Percentiles rank a stretch among this genome's conserved stretches.
These are phyloP conservation scores for Aphis gossypii DNA, from an alignment of 1,140 invertebrate genomes.

Conservation along the genomic window DNA sequence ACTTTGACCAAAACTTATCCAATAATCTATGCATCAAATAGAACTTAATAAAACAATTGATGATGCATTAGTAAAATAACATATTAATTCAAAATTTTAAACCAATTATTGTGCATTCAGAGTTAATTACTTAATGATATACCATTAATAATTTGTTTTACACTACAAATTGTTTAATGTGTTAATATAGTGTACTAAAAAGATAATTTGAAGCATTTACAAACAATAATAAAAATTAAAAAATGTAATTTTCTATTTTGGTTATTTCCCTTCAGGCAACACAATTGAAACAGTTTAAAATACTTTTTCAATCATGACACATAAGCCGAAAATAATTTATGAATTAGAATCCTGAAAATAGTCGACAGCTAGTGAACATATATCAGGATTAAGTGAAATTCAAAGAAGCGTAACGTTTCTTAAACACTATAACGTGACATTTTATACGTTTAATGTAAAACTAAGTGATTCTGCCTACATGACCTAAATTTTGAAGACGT, in stretches of 20 bases:
- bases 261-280: neutral
- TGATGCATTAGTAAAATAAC: neutral
- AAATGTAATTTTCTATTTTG: neutral
- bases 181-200: neutral
- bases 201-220: neutral
- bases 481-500: neutral
- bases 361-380: neutral
- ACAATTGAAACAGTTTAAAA: neutral
- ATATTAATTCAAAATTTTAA: neutral
- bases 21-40: neutral
- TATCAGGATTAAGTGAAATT: constrained; percentile 12
- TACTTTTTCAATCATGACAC: neutral
- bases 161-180: neutral
- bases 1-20: neutral
- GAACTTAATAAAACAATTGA: neutral
- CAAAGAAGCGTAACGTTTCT: neutral
- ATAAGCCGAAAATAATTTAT: neutral
- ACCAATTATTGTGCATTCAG: neutral
- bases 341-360: neutral
- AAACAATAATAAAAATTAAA: neutral
- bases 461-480: neutral
- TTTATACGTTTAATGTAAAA: constrained; percentile 6
- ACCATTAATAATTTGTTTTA: neutral
- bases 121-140: neutral
- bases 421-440: neutral